Conservation (phyloP, 1,140 invertebrate genomes). For the Fopius arisanus region DNA sequence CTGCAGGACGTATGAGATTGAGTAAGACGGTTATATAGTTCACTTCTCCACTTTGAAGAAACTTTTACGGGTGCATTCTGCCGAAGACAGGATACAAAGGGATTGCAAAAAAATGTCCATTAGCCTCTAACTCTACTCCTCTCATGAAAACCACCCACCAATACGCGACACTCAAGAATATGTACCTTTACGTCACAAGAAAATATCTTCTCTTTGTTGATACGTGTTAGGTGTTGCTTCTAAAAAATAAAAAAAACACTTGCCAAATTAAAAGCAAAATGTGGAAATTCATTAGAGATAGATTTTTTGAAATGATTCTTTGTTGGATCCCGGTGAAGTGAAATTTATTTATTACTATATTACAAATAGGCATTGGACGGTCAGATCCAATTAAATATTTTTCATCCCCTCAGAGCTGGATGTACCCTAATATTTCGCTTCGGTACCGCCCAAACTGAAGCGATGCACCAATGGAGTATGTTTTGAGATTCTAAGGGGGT, state of each 20-base stretch:
- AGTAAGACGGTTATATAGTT: background rate
- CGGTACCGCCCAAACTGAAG: conserved; percentile 45
- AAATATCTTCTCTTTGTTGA: background rate
- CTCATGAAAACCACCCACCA: background rate
- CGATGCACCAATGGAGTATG: conserved; percentile 42
- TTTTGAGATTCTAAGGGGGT: conserved; percentile 34
- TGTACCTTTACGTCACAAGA: background rate
- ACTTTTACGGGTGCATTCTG: background rate
- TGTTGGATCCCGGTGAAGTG: too few relatives aligned
- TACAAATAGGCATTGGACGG: too few relatives aligned
- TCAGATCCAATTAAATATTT: background rate
- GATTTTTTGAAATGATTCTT: too few relatives aligned
- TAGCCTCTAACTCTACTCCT: background rate
- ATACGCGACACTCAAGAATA: background rate
- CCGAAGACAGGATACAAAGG: background rate
- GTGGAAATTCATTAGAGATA: too few relatives aligned
- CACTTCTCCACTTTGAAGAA: background rate
- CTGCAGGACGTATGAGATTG: background rate
- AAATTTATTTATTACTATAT: too few relatives aligned
- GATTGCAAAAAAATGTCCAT: background rate
- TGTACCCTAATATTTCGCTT: background rate
- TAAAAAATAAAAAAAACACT: too few relatives aligned
- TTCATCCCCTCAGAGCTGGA: background rate
- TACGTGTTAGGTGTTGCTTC: too few relatives aligned
- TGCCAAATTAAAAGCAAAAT: too few relatives aligned